Evolutionary conservation across 2,797 vertebrate species (phyloP), one percentile per base, ranked within the genome.

Genomic region (Acropternis orthonyx): DNA sequence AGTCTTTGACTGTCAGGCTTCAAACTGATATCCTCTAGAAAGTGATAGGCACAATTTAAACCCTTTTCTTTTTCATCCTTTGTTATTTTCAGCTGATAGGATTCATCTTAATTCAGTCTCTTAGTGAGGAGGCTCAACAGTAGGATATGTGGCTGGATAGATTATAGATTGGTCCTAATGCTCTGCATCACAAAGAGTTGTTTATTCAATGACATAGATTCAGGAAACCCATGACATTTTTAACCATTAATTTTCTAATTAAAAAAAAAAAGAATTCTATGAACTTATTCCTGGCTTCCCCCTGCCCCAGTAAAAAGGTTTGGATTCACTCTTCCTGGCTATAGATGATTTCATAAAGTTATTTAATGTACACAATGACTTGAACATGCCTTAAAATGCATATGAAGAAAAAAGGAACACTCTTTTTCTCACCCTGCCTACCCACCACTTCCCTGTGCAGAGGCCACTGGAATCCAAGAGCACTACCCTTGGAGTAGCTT

Each of bases 201-300:
- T 36, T 68, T 84, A 58, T 74, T 88, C 24, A 78, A 27, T 2
- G 0, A 63, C 21, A 66, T 3, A 63, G 20, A 78, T 24, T 88
- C 43, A 52, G 51, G 16, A 71, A 88, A 73, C 44, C 2, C 3
- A 19, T 3, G 18, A 32, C 4, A 62, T 14, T 55, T 66, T 32
- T 52, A 66, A 76, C 7, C 1, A 7, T 20, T 62, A 28, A 0
- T 5, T 9, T 81, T 75, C 24, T 24, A 18, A 15, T 7, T 61
- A 81, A 48, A 21, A 63, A 78, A 44, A 37, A 61, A 49, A 17
- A 63, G 1, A 72, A 44, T 30, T 37, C 6, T 59, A 41, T 3
- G 0, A n/a, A 48, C 10, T 27, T 4, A 0, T 34, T 62, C 12
- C 54, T 72, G 36, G 2, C 0, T 34, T 21, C 24, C 11, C 5